Base-by-base conservation (phyloP, 2,888 invertebrate genomes). In the Electrophaes corylata region DNA sequence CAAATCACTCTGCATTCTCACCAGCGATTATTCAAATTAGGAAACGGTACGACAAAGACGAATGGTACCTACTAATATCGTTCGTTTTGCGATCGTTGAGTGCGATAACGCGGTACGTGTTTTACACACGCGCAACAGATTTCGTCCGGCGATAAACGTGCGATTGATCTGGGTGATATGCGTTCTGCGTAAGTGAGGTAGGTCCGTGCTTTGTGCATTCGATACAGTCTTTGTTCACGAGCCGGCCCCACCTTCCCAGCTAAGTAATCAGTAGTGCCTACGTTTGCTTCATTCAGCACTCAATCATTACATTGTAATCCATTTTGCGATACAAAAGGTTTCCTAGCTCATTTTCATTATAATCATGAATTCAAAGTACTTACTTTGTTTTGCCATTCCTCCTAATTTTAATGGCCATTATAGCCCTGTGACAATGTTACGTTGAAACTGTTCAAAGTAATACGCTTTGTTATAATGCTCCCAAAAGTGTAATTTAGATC, bases 1-100 rank as follows among this genome's bases (percentile, higher is more conserved):
- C 83, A 84, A 87, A 86, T 88, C 83, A 85, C 81, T 83, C 79
- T 81, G 82, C 81, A 88, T 90, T 90, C 88, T 87, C 87, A 89
- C 89, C 87, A 85, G 79, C 87, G 90, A 91, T 91, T 91, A 91
- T 91, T 91, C 86, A 91, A 91, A 91, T 91, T 86, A 91, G 88
- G 84, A 83, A 90, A 84, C 80, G 84, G 84, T 81, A 88, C 88
- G 91, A 91, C 91, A 91, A 86, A 91, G 91, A 91, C 90, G 91
- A 90, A 91, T 91, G 90, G 89, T 81, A 82, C n/a, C n/a, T n/a
- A n/a, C 83, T 90, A 89, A 91, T 91, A 91, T 88, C 89, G 88
- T 77, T 78, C 79, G 79, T 75, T 78, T 73, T 71, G 83, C 83
- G 91, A 91, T 90, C 81, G 83, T 82, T 71, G 68, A 64, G 73